phyloP scores from a whole-genome alignment of 2,888 invertebrate genomes.

The Rhabditophanes sp. region DNA sequence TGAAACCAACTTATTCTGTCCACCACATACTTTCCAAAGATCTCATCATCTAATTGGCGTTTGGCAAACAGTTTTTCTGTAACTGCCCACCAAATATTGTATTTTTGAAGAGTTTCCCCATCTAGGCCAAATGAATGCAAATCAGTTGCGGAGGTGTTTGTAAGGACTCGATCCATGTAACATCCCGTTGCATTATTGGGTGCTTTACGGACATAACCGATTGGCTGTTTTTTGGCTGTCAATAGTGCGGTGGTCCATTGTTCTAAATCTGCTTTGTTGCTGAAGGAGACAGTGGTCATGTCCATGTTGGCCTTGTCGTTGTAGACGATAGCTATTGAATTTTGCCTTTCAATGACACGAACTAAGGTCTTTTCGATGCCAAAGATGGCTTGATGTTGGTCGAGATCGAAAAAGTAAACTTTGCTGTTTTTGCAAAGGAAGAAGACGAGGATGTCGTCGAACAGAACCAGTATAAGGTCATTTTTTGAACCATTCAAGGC shows the following conservation, averaged over 20 bases:
- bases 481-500: constrained; percentile 5
- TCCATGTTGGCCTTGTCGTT: constrained; percentile 12
- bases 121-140: too few relatives aligned
- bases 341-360: constrained; percentile 5
- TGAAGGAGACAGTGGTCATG: constrained; percentile 12
- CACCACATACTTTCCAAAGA: too few relatives aligned
- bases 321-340: constrained; percentile 6
- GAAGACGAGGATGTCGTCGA: constrained; percentile 21
- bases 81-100: too few relatives aligned
- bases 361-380: constrained; percentile 14
- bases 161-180: too few relatives aligned
- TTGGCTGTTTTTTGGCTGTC: constrained; percentile 10
- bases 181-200: too few relatives aligned
- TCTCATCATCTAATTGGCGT: too few relatives aligned
- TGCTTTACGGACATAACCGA: too few relatives aligned
- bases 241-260: constrained; percentile 15
- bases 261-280: constrained; percentile 12
- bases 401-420: constrained; percentile 6
- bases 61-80: too few relatives aligned
- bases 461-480: constrained; percentile 10
- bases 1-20: too few relatives aligned
- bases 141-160: too few relatives aligned
- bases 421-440: constrained; percentile 3
- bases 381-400: constrained; percentile 11
- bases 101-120: too few relatives aligned